Conservation (phyloP, 2,113 vertebrate species). For the Oreochromis niloticus region DNA sequence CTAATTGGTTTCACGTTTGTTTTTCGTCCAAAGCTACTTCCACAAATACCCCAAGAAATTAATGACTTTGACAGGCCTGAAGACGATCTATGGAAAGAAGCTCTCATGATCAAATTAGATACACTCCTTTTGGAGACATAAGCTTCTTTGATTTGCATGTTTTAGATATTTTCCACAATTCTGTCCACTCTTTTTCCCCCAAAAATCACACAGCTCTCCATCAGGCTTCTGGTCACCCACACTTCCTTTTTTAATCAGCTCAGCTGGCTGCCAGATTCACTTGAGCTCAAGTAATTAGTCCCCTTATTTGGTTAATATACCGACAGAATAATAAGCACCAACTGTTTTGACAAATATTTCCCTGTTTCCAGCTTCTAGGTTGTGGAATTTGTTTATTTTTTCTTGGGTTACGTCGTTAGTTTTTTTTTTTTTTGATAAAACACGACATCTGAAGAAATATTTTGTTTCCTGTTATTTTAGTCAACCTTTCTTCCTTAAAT, state of each 20-base stretch:
- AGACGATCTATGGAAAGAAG: neutral
- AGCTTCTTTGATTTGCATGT: neutral
- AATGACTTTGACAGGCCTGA: neutral
- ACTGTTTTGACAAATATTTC: neutral
- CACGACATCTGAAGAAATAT: neutral
- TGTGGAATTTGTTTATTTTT: neutral
- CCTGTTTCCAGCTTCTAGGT: neutral
- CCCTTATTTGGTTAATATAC: neutral
- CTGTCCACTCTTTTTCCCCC: rapidly evolving
- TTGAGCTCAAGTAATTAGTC: neutral
- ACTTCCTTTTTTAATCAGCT: neutral
- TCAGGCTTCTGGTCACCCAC: neutral
- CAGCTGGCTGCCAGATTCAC: neutral
- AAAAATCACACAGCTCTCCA: neutral
- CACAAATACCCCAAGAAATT: neutral
- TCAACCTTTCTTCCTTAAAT: neutral
- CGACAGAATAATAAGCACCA: neutral
- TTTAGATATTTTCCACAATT: neutral
- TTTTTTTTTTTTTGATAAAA: neutral
- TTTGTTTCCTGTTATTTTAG: neutral
- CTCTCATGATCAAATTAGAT: neutral
- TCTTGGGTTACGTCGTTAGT: neutral
- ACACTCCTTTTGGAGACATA: neutral
- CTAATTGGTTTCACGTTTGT: neutral
- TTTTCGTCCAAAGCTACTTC: neutral